Evolutionary conservation across 1,140 invertebrate genomes (phyloP), one percentile per base, ranked within the genome.

Genomic region (Drosophila seguyi): DNA sequence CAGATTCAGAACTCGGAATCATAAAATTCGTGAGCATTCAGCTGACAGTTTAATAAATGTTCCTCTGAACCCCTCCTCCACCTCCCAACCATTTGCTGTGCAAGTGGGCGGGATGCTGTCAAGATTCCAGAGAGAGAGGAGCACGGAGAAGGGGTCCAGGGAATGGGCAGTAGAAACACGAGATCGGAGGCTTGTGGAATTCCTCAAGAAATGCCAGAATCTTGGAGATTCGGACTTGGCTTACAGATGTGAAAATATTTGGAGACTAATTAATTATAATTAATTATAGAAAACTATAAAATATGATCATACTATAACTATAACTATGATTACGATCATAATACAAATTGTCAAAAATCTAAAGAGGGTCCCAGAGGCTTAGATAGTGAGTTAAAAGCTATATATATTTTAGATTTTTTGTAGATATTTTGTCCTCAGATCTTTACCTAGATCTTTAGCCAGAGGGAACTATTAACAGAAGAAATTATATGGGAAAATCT

Each of bases 11-110:
- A 79, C 69, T 69, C 67, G 47, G 65, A 78, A 79, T 78, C 75
- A 78, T 71, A 78, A 80, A 81, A 72, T 65, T 63, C 50, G 81
- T 84, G 77, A 80, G 83, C 84, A 82, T 88, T 77, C 83, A 88
- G 79, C 81, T 88, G 83, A 88, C 79, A 87, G 85, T 87, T 87
- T 87, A 87, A 87, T 88, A 88, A 87, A 85, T 86, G 78, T 34
- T 16, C 50, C 14, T 4, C 50, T 10, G 27, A n/a, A n/a, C n/a
- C n/a, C n/a, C 14, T 29, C 16, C 20, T 44, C 44, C 25, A 1
- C 16, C 22, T n/a, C n/a, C 31, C 45, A 41, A 18, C 45, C 31
- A 18, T 42, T 62, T 60, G 47, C 41, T 25, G 45, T 73, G 66
- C 10, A 45, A 57, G 41, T 79, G 67, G 74, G 50, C 50, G 73